Evolutionary conservation across 2,797 vertebrate species (phyloP).

Genomic region (Coendou prehensilis): DNA sequence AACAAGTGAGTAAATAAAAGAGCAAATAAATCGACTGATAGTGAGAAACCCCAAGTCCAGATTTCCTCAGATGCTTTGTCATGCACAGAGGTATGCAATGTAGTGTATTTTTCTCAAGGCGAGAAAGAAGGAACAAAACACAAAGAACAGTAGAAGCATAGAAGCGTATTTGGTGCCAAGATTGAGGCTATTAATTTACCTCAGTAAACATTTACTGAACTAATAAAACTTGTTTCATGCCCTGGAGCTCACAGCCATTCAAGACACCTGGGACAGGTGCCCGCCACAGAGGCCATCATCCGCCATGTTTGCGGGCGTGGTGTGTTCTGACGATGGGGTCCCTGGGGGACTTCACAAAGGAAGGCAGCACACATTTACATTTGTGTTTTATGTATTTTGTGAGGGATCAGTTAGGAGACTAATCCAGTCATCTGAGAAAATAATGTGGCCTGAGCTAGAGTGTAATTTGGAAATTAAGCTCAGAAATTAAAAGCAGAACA

Average conservation of each 20-base stretch:
- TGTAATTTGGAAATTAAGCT: conserved; percentile 42
- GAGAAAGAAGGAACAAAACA: background rate
- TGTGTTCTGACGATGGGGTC: background rate
- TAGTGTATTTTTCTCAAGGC: background rate
- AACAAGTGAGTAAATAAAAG: background rate
- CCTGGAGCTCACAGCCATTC: conserved; percentile 33
- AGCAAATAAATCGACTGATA: background rate
- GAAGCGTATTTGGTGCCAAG: conserved; percentile 1
- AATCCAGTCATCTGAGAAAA: background rate
- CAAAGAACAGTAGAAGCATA: background rate
- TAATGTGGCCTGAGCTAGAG: background rate
- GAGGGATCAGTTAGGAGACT: background rate
- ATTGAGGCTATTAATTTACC: conserved; percentile 64
- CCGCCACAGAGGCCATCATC: background rate
- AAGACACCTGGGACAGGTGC: background rate
- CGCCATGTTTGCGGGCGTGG: background rate
- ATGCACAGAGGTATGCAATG: background rate
- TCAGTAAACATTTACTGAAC: conserved; percentile 57
- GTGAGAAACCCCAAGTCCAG: background rate
- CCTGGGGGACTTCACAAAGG: background rate
- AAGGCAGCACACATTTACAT: background rate
- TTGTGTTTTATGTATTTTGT: background rate
- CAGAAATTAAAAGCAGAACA: background rate
- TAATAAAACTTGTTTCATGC: conserved; percentile 38
- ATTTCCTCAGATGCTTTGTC: background rate